Base-by-base conservation (phyloP, 2,888 invertebrate genomes). In the Xanthia togata region DNA sequence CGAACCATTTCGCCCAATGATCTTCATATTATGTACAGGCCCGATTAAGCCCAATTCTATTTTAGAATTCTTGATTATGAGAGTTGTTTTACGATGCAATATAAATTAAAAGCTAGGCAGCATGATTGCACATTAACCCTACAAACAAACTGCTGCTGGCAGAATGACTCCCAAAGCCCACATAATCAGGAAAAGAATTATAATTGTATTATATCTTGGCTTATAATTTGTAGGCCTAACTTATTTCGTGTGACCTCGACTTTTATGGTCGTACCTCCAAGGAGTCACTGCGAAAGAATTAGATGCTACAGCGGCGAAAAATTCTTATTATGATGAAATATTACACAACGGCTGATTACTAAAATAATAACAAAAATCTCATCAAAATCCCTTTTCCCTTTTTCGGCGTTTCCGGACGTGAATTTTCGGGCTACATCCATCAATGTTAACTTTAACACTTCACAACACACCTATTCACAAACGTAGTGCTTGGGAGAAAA, bases 161-260 rank as follows among this genome's bases (percentile, higher is more conserved):
- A 64, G 26, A 74, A 83, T 70, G 55, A 68, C 69, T 81, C 87
- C 81, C 79, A 44, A 70, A 87, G 70, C 80, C 72, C 59, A 79
- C 73, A 83, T 81, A 87, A 87, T 87, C 83, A 79, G 71, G 64
- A 60, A 83, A 87, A 85, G 67, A 83, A 81, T 85, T 81, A 81
- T 83, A 83, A 85, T 87, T 87, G 82, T 87, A 83, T 85, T 79
- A 83, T 72, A 74, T 84, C 80, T 72, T 62, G 72, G 67, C 78
- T 74, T 81, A 83, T 77, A 84, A 87, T 80, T 87, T 81, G 83
- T 75, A 57, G 64, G 62, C 72, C 59, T 23, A 74, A 84, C 74
- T 79, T 83, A 83, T 83, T 85, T 64, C 44, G 41, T 38, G 69
- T 77, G 71, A 73, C 81, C 83, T 85, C 71, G 75, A 55, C 62